phyloP scores from a whole-genome alignment of 2,888 invertebrate genomes.

The Xestia ashworthii region DNA sequence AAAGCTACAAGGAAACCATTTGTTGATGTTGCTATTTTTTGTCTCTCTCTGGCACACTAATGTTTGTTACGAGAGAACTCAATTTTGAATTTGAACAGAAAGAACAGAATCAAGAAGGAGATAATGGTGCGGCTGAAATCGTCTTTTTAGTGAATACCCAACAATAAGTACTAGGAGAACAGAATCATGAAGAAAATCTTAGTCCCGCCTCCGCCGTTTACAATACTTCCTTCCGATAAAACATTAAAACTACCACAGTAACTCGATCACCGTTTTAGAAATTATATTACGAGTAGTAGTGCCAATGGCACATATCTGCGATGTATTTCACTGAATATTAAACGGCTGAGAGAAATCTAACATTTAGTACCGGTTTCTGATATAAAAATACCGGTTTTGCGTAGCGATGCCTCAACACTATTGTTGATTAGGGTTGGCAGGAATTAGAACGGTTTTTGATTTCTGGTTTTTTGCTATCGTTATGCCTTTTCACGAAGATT shows the following conservation, averaged over 20 bases:
- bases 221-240: neutral
- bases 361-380: constrained; percentile 53
- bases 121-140: no score
- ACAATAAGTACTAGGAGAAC: no score
- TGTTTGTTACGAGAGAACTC: no score
- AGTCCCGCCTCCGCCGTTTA: no score
- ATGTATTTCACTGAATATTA: constrained; percentile 57
- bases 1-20: no score
- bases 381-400: constrained; percentile 57
- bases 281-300: constrained; percentile 2
- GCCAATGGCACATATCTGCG: constrained; percentile 45
- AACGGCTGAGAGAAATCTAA: constrained; percentile 63
- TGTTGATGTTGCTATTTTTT: no score
- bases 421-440: constrained; percentile 47
- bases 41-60: no score
- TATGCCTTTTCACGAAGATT: no score
- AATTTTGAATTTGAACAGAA: no score
- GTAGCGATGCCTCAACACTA: constrained; percentile 45
- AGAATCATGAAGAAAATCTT: no score
- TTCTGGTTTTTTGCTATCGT: neutral
- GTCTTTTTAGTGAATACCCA: no score
- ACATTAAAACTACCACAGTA: constrained; percentile 11
- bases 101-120: no score
- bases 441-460: neutral
- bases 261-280: constrained; percentile 41